These are phyloP conservation scores for Chrysolina americana DNA, from an alignment of 2,888 invertebrate species.

Conservation along the genomic window DNA sequence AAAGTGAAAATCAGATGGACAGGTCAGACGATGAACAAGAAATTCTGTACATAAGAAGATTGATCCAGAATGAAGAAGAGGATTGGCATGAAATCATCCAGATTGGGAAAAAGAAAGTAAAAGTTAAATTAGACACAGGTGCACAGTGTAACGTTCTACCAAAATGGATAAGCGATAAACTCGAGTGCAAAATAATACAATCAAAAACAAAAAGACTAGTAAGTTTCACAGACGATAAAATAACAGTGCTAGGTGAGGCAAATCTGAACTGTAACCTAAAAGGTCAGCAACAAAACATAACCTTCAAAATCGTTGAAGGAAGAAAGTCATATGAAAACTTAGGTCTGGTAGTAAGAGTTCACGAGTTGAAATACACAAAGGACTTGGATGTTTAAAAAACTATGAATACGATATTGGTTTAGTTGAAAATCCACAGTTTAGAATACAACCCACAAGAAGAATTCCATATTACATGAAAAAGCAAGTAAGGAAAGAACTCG, in stretches of 20 bases:
- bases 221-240: background rate
- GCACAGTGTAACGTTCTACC: background rate
- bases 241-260: conserved; percentile 5
- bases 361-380: background rate
- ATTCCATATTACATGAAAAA: conserved; percentile 19
- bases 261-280: background rate
- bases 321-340: background rate
- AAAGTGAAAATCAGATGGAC: background rate
- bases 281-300: background rate
- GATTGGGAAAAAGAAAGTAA: background rate
- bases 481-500: background rate
- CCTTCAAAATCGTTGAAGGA: background rate
- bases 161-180: background rate
- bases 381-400: conserved; percentile 16
- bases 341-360: background rate
- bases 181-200: background rate
- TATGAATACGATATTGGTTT: conserved; percentile 9
- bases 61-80: background rate
- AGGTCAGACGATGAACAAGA: background rate
- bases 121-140: background rate
- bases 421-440: conserved; percentile 5
- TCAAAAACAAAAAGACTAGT: background rate
- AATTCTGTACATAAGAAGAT: background rate
- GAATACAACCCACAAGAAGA: conserved; percentile 7
- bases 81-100: background rate